These are phyloP conservation scores for Hyposoter didymator DNA, from an alignment of 2,888 invertebrate species.

Conservation along the genomic window DNA sequence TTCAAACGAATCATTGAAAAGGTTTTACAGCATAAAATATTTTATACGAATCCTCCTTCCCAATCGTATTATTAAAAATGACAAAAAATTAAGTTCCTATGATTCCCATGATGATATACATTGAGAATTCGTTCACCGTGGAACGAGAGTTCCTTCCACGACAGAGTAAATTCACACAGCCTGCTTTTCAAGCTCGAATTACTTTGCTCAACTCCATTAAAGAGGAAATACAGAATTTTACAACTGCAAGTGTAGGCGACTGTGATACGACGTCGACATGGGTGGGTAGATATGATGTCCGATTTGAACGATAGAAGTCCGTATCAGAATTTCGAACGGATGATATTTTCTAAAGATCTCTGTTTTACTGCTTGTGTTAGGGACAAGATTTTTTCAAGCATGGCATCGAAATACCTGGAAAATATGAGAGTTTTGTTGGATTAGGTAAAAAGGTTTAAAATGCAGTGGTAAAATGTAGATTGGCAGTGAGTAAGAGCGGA, in stretches of 20 bases:
- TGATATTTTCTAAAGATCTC: neutral
- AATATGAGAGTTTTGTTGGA: conserved; percentile 7
- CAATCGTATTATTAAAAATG: neutral
- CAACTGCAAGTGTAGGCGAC: neutral
- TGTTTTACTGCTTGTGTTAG: neutral
- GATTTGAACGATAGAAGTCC: neutral
- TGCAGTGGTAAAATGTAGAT: conserved; percentile 10
- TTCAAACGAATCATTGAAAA: neutral
- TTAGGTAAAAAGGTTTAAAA: neutral
- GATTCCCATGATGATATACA: neutral
- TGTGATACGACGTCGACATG: neutral
- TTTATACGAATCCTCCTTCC: neutral
- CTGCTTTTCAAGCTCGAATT: neutral
- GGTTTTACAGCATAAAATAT: neutral
- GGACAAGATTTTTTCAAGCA: neutral
- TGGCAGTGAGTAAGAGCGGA: conserved; percentile 50
- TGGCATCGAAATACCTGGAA: neutral
- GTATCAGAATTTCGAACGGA: neutral
- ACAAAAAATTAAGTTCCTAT: neutral
- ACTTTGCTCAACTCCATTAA: neutral
- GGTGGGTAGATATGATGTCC: neutral
- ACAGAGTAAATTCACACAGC: neutral
- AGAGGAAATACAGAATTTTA: neutral
- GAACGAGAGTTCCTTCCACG: neutral
- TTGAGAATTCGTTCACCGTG: neutral